A percentile compares a stretch with the other conserved stretches of the same genome.
Conservation (phyloP, 2,888 invertebrate species). For the Emmelina monodactyla region DNA sequence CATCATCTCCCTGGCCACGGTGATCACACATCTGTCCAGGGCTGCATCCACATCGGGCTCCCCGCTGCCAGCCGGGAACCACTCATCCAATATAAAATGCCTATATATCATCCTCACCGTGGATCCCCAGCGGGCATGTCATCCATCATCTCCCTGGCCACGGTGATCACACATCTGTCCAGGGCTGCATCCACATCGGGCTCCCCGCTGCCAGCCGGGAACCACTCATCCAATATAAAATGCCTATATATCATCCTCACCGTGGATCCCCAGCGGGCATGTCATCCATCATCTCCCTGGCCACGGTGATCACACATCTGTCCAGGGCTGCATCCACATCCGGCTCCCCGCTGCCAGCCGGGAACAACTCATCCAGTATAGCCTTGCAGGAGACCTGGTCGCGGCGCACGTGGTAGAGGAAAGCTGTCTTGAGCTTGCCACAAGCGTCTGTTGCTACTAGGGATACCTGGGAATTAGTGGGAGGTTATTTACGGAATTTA, state of each 20-base stretch:
- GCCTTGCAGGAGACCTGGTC: constrained; percentile 25
- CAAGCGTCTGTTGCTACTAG: constrained; percentile 37
- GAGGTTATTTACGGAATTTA: too few relatives aligned
- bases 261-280: constrained; percentile 87
- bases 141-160: constrained; percentile 82
- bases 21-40: constrained; percentile 41
- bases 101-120: constrained; percentile 26
- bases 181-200: too few relatives aligned
- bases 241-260: constrained; percentile 22
- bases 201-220: too few relatives aligned
- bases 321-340: constrained; percentile 43
- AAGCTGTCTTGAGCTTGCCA: constrained; percentile 75
- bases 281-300: constrained; percentile 84
- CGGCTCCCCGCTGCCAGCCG: constrained; percentile 18
- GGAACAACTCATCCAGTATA: constrained; percentile 32
- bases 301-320: constrained; percentile 58
- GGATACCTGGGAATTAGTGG: constrained; percentile 32
- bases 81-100: constrained; percentile 7
- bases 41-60: too few relatives aligned
- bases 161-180: constrained; percentile 40
- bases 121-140: constrained; percentile 92
- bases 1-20: constrained; percentile 77
- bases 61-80: too few relatives aligned
- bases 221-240: constrained; percentile 6
- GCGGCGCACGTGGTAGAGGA: constrained; percentile 76